Conservation (phyloP, 2,113 vertebrate genomes). For the Falcunculus frontatus region DNA sequence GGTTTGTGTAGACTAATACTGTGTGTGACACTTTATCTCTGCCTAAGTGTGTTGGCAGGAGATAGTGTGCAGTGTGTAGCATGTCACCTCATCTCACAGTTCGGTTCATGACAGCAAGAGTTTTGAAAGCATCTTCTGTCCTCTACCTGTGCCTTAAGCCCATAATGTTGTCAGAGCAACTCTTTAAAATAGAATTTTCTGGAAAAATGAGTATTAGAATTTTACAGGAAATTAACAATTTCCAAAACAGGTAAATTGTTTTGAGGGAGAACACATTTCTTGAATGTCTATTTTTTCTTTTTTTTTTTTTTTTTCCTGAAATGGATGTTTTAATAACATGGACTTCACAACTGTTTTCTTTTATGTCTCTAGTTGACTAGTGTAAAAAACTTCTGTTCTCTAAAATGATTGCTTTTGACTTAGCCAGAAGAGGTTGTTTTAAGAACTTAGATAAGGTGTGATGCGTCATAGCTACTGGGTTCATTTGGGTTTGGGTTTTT, state of each 20-base stretch:
- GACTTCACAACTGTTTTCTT: background rate
- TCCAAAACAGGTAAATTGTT: background rate
- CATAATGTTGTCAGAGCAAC: background rate
- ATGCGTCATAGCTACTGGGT: background rate
- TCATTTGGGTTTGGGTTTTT: background rate
- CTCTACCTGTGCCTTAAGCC: background rate
- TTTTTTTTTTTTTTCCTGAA: background rate
- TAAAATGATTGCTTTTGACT: background rate
- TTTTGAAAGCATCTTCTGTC: background rate
- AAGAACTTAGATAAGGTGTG: background rate
- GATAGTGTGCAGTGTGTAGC: background rate
- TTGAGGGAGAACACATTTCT: background rate
- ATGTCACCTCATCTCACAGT: fast-evolving
- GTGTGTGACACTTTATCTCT: background rate
- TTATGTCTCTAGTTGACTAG: background rate
- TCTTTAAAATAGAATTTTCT: background rate
- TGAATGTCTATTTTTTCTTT: background rate
- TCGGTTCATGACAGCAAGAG: background rate
- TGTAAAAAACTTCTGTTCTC: background rate
- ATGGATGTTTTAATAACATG: background rate
- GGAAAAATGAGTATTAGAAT: background rate
- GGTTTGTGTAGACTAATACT: background rate
- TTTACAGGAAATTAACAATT: background rate
- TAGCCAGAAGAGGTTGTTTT: background rate
- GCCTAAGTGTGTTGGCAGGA: background rate